Evolutionary conservation across 1,140 invertebrate genomes (phyloP), one percentile per base, ranked within the genome.

Genomic region (Neodiprion pinetum): DNA sequence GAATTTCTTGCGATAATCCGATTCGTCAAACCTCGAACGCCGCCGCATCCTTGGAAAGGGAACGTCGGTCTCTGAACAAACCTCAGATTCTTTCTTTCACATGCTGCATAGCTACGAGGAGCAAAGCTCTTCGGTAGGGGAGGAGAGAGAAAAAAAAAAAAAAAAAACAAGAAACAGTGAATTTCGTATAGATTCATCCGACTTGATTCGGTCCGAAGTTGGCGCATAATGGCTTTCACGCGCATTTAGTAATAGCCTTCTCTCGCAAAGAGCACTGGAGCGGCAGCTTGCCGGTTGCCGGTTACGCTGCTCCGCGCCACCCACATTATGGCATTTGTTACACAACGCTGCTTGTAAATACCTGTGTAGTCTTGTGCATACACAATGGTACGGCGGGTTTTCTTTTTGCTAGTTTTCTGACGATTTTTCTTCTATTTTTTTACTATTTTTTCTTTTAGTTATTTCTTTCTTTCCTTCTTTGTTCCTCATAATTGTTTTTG

Each of bases 301-400:
- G 28, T 40, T 40, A 40, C 12, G 61, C 61, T 21, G 61, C 12
- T 23, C 75, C 77, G 72, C 74, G 77, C 79, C 72, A 80, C 80
- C 79, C 79, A 76, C 77, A 75, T 77, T 81, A 70, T 76, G 70
- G 65, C 80, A 77, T 80, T 71, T 23, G 21, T 69, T 69, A 23
- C 40, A 21, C 67, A 23, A 23, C 40, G 7, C 14, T 65, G 12
- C 61, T 65, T 65, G 61, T 14, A 65, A 65, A 14, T 65, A 14
- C 61, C 17, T 40, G 28, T 40, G 28, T 40, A 40, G 28, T 40
- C 28, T 40, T 40, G 28, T 40, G 28, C 28, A 40, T 40, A 5
- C 28, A 40, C 28, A 40, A 40, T 40, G 28, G 28, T 65, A 17
- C 12, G 61, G 61, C 1, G 7, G 61, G 17, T 21, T 65, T 14